phyloP scores from a whole-genome alignment of 2,888 invertebrate species.

The Mamestra brassicae region DNA sequence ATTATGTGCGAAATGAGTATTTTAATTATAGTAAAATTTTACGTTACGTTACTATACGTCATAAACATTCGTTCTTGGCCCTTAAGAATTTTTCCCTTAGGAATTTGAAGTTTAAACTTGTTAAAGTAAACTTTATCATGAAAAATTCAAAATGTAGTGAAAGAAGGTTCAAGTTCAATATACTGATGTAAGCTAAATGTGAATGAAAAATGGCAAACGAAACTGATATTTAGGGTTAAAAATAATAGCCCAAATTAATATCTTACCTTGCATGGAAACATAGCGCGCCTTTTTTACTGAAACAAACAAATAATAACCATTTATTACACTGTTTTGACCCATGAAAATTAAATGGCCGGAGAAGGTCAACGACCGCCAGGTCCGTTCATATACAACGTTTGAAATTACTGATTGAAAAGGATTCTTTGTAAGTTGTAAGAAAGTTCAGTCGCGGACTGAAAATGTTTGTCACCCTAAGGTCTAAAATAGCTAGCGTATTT shows the following conservation, averaged over 20 bases:
- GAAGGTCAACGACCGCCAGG: constrained; percentile 35
- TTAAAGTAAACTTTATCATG: background rate
- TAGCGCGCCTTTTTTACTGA: constrained; percentile 97
- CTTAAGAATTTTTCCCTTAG: no score
- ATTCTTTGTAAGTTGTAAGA: constrained; percentile 15
- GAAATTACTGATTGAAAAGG: constrained; percentile 12
- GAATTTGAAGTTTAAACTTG: background rate
- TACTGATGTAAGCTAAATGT: no score
- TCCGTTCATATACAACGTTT: constrained; percentile 17
- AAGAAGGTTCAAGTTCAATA: background rate
- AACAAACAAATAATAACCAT: constrained; percentile 88
- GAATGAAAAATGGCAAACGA: background rate
- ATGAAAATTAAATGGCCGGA: constrained; percentile 17
- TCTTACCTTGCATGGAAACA: constrained; percentile 95
- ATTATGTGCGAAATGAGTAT: no score
- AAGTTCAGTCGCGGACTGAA: background rate
- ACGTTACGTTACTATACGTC: no score
- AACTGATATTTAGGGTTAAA: background rate
- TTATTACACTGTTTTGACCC: constrained; percentile 24
- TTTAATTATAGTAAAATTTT: no score
- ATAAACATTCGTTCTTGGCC: no score
- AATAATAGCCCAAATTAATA: constrained; percentile 29
- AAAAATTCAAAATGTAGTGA: background rate
- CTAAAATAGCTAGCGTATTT: background rate
- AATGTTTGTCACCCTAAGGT: background rate